Evolutionary conservation across 1,140 invertebrate species (phyloP).

Genomic region (Caenorhabditis briggsae): DNA sequence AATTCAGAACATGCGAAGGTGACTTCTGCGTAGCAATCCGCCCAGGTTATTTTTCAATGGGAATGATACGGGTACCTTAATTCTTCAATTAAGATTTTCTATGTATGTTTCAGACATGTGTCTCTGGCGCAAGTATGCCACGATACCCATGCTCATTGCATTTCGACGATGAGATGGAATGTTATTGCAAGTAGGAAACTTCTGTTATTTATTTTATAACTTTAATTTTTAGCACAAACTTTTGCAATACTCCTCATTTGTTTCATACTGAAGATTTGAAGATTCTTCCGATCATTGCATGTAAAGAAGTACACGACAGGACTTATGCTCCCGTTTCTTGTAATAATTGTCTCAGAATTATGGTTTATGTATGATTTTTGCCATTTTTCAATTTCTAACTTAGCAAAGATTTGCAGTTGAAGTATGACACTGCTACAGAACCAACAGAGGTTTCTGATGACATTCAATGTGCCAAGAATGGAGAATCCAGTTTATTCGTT

Average conservation of each 20-base stretch:
- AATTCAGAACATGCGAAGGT: slow-evolving; percentile 16
- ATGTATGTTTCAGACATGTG: no score
- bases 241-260: neutral
- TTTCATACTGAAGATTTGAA: neutral
- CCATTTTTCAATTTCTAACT: neutral
- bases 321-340: neutral
- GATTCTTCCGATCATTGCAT: neutral
- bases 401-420: neutral
- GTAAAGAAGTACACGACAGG: neutral
- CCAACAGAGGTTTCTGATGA: neutral
- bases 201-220: neutral
- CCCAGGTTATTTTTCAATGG: neutral
- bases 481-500: neutral
- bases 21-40: neutral
- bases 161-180: neutral
- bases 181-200: neutral
- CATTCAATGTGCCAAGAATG: neutral
- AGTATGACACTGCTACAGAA: neutral
- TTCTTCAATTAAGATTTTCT: neutral
- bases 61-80: neutral
- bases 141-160: neutral
- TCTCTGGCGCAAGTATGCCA: neutral
- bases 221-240: slow-evolving; percentile 1
- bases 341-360: slow-evolving; percentile 7
- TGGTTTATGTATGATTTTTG: neutral